Evolutionary conservation across 2,797 vertebrate species (phyloP).

Genomic region (Dendrocincla tyrannina): DNA sequence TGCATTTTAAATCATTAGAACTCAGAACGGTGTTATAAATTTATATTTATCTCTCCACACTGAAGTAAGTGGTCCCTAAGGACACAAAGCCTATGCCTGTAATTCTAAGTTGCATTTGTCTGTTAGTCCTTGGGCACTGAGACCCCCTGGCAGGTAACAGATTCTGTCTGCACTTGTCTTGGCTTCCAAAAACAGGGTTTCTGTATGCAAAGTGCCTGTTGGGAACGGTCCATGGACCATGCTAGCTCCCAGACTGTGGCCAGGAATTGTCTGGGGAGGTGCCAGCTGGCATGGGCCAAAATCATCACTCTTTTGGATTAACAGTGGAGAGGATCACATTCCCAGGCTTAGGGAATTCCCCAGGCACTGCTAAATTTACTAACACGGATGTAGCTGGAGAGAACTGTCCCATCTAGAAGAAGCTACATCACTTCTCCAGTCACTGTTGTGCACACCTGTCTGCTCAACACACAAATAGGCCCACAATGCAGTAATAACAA

Average conservation of each 20-base stretch:
- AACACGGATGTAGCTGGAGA: not conserved
- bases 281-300: conserved; percentile 27
- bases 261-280: not conserved
- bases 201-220: not conserved
- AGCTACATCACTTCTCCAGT: not conserved
- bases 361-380: not conserved
- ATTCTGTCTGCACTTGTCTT: not conserved
- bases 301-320: not conserved
- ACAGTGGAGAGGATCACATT: not conserved
- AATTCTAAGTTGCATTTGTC: conserved; percentile 15
- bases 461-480: not conserved
- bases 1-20: conserved; percentile 69
- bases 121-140: not conserved
- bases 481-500: not conserved
- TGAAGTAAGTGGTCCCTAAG: not conserved
- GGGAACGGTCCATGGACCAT: not conserved
- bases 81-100: not conserved
- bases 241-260: not conserved
- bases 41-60: not conserved
- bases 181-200: not conserved
- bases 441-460: not conserved
- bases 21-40: conserved; percentile 39
- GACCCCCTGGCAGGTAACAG: conserved; percentile 5
- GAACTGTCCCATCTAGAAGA: not conserved
- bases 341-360: not conserved